Evolutionary conservation across 2,113 vertebrate genomes (phyloP).

Genomic region (Corythoichthys haematopterus): DNA sequence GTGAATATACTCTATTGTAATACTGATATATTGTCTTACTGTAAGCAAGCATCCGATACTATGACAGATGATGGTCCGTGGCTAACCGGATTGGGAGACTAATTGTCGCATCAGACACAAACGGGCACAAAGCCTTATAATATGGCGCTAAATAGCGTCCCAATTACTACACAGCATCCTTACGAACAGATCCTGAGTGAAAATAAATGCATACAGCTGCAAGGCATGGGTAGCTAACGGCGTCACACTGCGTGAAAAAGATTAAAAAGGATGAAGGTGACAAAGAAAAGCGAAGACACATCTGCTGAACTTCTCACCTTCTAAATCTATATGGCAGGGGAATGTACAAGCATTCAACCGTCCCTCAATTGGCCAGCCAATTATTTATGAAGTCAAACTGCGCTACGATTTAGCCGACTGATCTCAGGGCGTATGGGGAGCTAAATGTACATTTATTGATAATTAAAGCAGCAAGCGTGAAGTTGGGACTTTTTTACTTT

Average conservation of each 20-base stretch:
- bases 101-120: constrained; percentile 35
- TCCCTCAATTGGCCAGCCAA: constrained; percentile 16
- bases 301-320: constrained; percentile 32
- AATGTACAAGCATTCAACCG: constrained; percentile 21
- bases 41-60: constrained; percentile 5
- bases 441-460: neutral
- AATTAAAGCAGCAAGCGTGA: neutral
- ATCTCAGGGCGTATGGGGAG: constrained; percentile 1
- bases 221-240: constrained; percentile 21
- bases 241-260: constrained; percentile 46
- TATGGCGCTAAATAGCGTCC: constrained; percentile 6
- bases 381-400: constrained; percentile 42
- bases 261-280: constrained; percentile 50
- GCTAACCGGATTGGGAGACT: constrained; percentile 24
- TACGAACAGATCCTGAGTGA: constrained; percentile 1
- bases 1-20: neutral
- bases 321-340: constrained; percentile 36
- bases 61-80: constrained; percentile 12
- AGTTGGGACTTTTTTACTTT: neutral
- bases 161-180: constrained; percentile 16
- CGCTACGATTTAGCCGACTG: constrained; percentile 11
- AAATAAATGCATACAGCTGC: constrained; percentile 7
- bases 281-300: constrained; percentile 28
- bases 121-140: constrained; percentile 19
- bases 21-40: neutral